phyloP scores from a whole-genome alignment of 2,888 invertebrate species.

The Drosophila quinaria region DNA sequence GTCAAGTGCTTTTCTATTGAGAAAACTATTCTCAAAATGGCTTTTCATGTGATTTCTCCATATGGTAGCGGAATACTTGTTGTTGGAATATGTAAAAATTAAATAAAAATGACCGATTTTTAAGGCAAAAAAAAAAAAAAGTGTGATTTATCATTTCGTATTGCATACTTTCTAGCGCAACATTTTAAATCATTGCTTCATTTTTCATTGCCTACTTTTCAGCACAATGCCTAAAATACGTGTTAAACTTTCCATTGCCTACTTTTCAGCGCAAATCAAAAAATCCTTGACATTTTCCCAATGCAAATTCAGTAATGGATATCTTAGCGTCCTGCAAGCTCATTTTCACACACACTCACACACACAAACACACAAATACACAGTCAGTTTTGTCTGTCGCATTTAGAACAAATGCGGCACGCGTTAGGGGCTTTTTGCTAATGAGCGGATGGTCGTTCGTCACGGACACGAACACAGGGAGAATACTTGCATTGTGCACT shows the following conservation, averaged over 20 bases:
- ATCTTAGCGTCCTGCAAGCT: conserved; percentile 18
- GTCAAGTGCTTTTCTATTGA: neutral
- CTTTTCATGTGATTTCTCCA: too few relatives aligned
- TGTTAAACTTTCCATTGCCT: neutral
- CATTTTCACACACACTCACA: conserved; percentile 32
- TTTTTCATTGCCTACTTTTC: neutral
- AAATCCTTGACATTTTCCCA: neutral
- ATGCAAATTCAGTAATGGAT: conserved; percentile 11
- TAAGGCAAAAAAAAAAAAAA: too few relatives aligned
- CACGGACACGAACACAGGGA: conserved; percentile 57
- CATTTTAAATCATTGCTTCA: neutral
- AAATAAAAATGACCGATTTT: too few relatives aligned
- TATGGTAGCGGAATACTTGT: too few relatives aligned
- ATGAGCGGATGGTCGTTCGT: conserved; percentile 67
- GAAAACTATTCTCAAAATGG: neutral
- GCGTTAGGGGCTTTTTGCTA: conserved; percentile 65
- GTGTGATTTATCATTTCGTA: neutral
- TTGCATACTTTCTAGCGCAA: conserved; percentile 1
- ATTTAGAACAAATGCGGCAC: conserved; percentile 63
- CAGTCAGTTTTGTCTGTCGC: conserved; percentile 47
- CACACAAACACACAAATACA: neutral
- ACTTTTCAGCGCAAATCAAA: neutral
- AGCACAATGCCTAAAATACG: neutral
- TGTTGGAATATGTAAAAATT: too few relatives aligned
- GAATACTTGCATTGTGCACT: conserved; percentile 51